Percentiles rank a stretch among this genome's conserved stretches.
phyloP scores from a whole-genome alignment of 2,888 invertebrate species.

The Trypoxylon attenuatum region DNA sequence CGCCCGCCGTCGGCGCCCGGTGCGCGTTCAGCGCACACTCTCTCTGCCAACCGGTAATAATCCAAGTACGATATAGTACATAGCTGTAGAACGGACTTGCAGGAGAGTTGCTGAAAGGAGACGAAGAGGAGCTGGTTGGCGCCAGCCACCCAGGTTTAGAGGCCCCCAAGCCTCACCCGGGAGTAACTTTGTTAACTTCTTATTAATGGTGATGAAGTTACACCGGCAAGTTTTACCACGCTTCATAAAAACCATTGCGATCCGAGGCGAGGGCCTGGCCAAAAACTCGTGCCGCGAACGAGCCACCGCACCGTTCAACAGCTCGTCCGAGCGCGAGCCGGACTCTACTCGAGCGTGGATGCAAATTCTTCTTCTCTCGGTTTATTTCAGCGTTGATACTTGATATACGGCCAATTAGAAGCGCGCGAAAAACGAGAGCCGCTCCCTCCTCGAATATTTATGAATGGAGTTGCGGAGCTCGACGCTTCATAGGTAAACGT shows the following conservation, averaged over 20 bases:
- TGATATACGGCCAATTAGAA: no score
- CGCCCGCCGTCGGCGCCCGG: slow-evolving; percentile 26
- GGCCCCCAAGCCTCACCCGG: no score
- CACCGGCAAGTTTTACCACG: slow-evolving; percentile 26
- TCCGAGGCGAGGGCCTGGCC: slow-evolving; percentile 22
- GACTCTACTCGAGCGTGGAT: no score
- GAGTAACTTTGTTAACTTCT: slow-evolving; percentile 59
- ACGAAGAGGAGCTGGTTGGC: slow-evolving; percentile 1
- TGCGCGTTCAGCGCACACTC: no score
- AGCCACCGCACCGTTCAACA: no score
- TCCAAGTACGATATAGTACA: slow-evolving; percentile 36
- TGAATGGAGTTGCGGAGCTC: no score
- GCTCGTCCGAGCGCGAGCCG: no score
- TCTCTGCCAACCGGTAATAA: slow-evolving; percentile 55
- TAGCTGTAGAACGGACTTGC: neutral
- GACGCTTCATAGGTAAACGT: no score
- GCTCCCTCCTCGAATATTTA: no score
- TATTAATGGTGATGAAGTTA: slow-evolving; percentile 57
- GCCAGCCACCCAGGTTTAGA: slow-evolving; percentile 14
- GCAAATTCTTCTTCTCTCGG: no score
- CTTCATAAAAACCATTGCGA: slow-evolving; percentile 44
- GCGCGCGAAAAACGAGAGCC: no score
- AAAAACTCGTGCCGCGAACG: slow-evolving; percentile 4
- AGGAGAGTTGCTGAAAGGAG: slow-evolving; percentile 1
- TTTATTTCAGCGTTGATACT: no score